Evolutionary conservation across 2,113 vertebrate species (phyloP), one percentile per base, ranked within the genome.

Genomic region (Corythoichthys haematopterus): DNA sequence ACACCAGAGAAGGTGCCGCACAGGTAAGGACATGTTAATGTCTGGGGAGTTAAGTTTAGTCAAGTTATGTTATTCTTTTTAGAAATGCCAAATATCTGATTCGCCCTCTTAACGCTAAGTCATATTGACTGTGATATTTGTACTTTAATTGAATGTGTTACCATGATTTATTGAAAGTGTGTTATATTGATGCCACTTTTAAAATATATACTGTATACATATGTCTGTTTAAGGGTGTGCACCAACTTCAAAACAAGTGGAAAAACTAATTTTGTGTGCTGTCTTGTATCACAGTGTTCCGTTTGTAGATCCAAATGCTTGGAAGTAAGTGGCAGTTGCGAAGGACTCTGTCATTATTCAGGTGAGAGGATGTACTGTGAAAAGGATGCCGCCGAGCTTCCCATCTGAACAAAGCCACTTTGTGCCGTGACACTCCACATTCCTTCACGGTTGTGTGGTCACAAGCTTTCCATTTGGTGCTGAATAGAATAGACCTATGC

Each of bases 21-120:
- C 59, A 61, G 59, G 59, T 61, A 61, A 45, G 59, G 59, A 61
- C 59, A 45, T 61, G 58, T 60, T 3, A 1, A 6, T 5, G 5
- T 40, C 6, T 28, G 9, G n/a, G 4, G 7, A 61, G 52, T 55
- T 28, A n/a, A 7, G 40, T 43, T 8, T 7, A 43, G 40, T 43
- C 6, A 43, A 7, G 6, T n/a, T 3, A 2, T 20, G 6, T n/a
- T n/a, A 20, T 55, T 33, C 2, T 55, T 35, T 33, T 33, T 55
- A 12, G 11, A 12, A 12, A 13, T 35, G 52, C 28, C 52, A 55
- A 55, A 55, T 33, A 11, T 11, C 8, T 28, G 3, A 12, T 8
- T 33, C 2, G 52, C 52, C 51, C 51, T 20, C 20, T 10, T 33
- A 8, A 55, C 9, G 20, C 7, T 33, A 7, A 11, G 8, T 2